Conservation (phyloP, 1,140 invertebrate species). For the Orchestia grillus region DNA sequence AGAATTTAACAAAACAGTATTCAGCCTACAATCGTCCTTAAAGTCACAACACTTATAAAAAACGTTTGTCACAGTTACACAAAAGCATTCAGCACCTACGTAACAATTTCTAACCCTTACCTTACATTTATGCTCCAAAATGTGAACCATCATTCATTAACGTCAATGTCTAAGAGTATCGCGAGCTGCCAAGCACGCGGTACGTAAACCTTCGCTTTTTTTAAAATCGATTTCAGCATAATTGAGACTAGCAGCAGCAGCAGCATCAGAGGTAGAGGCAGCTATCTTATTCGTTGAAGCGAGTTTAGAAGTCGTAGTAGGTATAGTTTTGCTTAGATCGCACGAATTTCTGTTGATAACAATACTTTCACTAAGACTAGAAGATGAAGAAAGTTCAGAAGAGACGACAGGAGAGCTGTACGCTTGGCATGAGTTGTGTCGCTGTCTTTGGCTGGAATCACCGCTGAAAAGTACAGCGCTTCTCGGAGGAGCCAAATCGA, state of each 20-base stretch:
- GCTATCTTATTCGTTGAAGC: background rate
- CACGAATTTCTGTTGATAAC: background rate
- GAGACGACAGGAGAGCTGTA: background rate
- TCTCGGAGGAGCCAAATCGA: conserved; percentile 46
- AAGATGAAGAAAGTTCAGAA: conserved; percentile 5
- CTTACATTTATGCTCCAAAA: conserved; percentile 11
- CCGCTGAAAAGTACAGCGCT: background rate
- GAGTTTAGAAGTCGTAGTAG: conserved; percentile 37
- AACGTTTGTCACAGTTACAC: background rate
- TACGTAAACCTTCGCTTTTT: conserved; percentile 67
- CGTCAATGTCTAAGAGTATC: conserved; percentile 66
- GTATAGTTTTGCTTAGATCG: background rate
- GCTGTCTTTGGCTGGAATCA: background rate
- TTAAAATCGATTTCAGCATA: conserved; percentile 68
- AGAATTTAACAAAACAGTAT: background rate
- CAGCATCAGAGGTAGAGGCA: conserved; percentile 43
- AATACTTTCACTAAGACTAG: conserved; percentile 5
- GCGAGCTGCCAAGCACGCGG: conserved; percentile 60
- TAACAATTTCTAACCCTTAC: conserved; percentile 57
- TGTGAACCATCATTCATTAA: conserved; percentile 55
- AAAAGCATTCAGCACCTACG: conserved; percentile 51
- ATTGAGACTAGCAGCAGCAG: conserved; percentile 62
- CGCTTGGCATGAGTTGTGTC: background rate
- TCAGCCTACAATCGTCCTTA: background rate
- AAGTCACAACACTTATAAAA: background rate